A percentile compares a stretch with the other conserved stretches of the same genome.
Conservation (phyloP, 92 coral and sea anemone species). For the Porites divaricata region DNA sequence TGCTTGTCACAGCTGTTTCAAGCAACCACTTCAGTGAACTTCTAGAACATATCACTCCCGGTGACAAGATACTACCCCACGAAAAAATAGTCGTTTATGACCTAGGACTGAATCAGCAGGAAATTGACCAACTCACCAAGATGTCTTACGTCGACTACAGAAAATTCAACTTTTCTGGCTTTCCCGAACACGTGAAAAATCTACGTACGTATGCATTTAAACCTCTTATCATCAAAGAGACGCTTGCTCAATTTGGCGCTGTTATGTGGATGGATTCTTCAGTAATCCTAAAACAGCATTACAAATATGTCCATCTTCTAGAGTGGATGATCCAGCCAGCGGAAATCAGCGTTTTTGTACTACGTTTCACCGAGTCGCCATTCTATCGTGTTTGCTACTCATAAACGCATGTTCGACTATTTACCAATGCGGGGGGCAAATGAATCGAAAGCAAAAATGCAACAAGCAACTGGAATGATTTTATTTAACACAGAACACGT, state of each 20-base stretch:
- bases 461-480: background rate
- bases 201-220: constrained; percentile 6
- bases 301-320: background rate
- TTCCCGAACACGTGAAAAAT: constrained; percentile 4
- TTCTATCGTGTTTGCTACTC: constrained; percentile 8
- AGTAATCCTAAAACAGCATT: background rate
- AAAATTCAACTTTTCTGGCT: background rate
- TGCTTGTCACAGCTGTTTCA: background rate
- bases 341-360: too few species aligned
- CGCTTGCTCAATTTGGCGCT: background rate
- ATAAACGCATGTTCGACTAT: background rate
- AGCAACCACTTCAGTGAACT: constrained; percentile 10
- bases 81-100: too few species aligned
- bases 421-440: background rate
- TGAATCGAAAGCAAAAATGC: background rate
- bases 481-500: background rate
- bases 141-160: background rate
- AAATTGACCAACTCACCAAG: background rate
- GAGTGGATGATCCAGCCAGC: background rate
- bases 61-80: background rate
- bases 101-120: background rate
- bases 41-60: background rate
- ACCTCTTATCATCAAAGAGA: background rate
- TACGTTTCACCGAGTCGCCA: background rate
- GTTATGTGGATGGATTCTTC: constrained; percentile 19